Conservation (phyloP, 2,113 vertebrate species). For the Tragelaphus scriptus region DNA sequence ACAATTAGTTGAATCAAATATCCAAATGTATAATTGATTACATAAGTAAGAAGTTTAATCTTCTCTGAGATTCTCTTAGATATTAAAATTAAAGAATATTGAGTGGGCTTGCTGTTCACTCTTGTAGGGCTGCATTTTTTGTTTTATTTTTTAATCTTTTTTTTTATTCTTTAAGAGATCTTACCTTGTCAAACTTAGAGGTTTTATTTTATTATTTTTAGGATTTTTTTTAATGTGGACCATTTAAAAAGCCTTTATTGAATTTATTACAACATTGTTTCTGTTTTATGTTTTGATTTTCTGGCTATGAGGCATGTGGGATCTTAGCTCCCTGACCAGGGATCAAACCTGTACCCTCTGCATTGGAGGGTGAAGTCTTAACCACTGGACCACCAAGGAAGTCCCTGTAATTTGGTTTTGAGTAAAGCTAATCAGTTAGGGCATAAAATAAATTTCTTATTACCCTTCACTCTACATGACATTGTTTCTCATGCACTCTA, state of each 20-base stretch:
- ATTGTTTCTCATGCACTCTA: background rate
- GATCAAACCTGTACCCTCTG: background rate
- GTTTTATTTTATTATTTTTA: background rate
- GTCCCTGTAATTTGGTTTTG: background rate
- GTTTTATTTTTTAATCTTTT: background rate
- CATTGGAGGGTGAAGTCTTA: background rate
- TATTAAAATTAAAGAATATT: background rate
- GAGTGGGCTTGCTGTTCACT: background rate
- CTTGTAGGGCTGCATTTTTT: background rate
- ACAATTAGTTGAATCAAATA: conserved; percentile 61
- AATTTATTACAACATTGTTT: background rate
- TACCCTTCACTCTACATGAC: background rate
- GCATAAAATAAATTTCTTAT: background rate
- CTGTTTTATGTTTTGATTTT: background rate
- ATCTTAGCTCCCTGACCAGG: background rate
- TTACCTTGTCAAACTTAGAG: background rate
- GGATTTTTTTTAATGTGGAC: background rate
- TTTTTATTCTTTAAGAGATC: background rate
- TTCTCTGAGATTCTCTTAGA: conserved; percentile 3
- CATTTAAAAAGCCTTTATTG: background rate
- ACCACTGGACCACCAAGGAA: background rate
- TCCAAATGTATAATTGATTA: conserved; percentile 44
- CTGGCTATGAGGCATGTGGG: background rate
- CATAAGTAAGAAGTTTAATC: background rate
- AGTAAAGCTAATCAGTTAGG: background rate